Base-by-base conservation (phyloP, 1,140 invertebrate species). In the Aphis craccivora region DNA sequence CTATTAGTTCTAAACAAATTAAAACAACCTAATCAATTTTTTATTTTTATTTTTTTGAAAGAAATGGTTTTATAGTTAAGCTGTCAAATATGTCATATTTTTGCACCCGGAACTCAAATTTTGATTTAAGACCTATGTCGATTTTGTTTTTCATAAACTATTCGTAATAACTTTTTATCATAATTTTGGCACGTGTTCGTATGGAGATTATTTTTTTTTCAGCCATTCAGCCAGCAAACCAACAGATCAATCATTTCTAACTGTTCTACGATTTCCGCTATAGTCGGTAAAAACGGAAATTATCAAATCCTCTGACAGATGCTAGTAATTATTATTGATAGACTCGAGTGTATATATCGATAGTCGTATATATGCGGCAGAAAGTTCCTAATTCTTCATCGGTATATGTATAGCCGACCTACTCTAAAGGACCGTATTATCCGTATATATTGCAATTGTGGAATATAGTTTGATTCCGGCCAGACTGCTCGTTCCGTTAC, bases 191-290 rank as follows among this genome's bases (percentile, higher is more conserved):
- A n/a, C 4, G 4, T 4, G 14, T 2, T 18, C 1, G 30, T 18
- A 76, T n/a, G 4, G 60, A 76, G 1, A 35, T 20, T n/a, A 76
- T 76, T 45, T 45, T 45, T 67, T 67, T 67, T 76, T n/a, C 30
- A n/a, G 18, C 9, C 60, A 6, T 2, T 76, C 30, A 76, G 37
- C 3, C 48, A 51, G 48, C 14, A 51, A 20, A 51, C n/a, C n/a
- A n/a, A 5, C 30, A 76, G n/a, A 76, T 76, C 11, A n/a, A 35
- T 76, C 60, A 67, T 76, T 76, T n/a, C 5, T 20, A n/a, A 76
- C 30, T n/a, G 4, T 67, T 35, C 4, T n/a, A n/a, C 4, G 1
- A 1, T 18, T 76, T 76, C 22, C 2, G 0, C n/a, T 5, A 0
- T 18, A 1, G 18, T 76, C 5, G 14, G 60, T 76, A 35, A 0